phyloP scores from a whole-genome alignment of 2,113 vertebrate genomes.

The Neolamprologus brichardi region DNA sequence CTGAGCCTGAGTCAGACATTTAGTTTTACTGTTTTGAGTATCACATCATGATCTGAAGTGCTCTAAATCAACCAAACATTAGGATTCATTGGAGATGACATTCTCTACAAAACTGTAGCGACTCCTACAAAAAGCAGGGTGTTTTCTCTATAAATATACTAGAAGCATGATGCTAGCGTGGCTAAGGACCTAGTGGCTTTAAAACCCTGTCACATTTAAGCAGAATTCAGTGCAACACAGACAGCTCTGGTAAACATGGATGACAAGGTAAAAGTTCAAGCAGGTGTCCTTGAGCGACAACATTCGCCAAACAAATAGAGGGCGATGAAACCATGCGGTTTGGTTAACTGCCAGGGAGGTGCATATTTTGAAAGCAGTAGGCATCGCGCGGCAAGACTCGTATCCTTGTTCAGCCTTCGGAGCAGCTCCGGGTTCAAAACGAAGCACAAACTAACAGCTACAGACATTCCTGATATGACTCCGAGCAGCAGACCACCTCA shows the following conservation, averaged over 20 bases:
- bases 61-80: not conserved
- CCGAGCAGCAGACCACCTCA: not conserved
- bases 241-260: not conserved
- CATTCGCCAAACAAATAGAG: not conserved
- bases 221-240: slow-evolving; percentile 1
- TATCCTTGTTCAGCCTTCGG: not conserved
- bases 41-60: not conserved
- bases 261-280: not conserved
- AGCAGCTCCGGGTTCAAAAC: not conserved
- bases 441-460: not conserved
- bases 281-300: not conserved
- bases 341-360: not conserved
- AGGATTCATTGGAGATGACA: not conserved
- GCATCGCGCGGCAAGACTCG: not conserved
- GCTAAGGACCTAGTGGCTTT: not conserved
- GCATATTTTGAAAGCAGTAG: slow-evolving; percentile 7
- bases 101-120: not conserved
- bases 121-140: not conserved
- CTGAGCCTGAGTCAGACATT: not conserved
- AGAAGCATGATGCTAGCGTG: not conserved
- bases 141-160: not conserved
- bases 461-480: slow-evolving; percentile 4
- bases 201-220: not conserved
- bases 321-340: not conserved
- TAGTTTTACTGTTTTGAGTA: not conserved